A percentile compares a stretch with the other conserved stretches of the same genome.
phyloP scores from a whole-genome alignment of 2,113 vertebrate species.

The Talpa occidentalis region DNA sequence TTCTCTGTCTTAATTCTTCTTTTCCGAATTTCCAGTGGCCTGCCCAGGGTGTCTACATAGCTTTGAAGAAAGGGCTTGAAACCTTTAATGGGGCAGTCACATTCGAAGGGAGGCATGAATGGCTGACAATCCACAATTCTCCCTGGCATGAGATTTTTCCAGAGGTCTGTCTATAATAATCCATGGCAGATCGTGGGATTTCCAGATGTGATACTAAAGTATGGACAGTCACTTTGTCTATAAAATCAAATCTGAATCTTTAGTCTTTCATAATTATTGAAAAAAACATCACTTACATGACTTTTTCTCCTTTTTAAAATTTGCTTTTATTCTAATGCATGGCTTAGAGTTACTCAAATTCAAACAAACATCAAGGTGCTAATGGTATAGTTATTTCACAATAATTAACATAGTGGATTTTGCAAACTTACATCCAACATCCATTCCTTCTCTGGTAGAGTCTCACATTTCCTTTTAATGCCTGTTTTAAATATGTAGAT shows the following conservation, averaged over 20 bases:
- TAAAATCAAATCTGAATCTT: constrained; percentile 45
- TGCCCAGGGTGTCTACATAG: background rate
- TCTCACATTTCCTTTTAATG: background rate
- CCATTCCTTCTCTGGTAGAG: background rate
- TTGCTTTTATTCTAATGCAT: background rate
- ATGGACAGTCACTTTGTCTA: background rate
- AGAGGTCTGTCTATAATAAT: constrained; percentile 36
- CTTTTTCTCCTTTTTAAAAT: background rate
- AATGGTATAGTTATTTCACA: background rate
- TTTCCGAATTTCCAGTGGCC: background rate
- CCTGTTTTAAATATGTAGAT: constrained; percentile 10
- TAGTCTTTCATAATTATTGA: background rate
- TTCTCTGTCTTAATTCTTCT: background rate
- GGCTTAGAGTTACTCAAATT: background rate
- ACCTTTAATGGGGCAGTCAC: constrained; percentile 58
- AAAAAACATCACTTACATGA: background rate
- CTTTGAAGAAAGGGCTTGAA: constrained; percentile 27
- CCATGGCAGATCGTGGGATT: constrained; percentile 56
- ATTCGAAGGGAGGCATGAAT: constrained; percentile 53
- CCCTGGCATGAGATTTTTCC: constrained; percentile 68
- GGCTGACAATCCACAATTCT: constrained; percentile 46
- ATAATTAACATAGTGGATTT: background rate
- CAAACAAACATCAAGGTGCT: background rate
- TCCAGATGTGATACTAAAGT: constrained; percentile 52
- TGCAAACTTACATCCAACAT: background rate